Base-by-base conservation (phyloP, 1,140 invertebrate species). In the Zaprionus gabonicus region DNA sequence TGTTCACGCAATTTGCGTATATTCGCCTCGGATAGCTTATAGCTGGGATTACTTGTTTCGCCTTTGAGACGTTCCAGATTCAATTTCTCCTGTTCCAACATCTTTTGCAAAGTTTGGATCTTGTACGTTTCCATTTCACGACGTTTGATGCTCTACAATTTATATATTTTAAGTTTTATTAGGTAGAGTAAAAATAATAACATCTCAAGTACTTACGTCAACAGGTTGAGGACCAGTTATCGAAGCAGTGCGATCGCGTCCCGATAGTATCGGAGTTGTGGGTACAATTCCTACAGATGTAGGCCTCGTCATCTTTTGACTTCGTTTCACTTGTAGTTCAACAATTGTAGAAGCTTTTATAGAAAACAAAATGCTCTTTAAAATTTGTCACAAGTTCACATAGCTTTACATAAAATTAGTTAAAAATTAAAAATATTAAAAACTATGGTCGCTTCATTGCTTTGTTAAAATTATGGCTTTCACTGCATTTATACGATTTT, bases 201-300 rank as follows among this genome's bases (percentile, higher is more conserved):
- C 17, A 2, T 34, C 2, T 34, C 2, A 0, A 34, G 2, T 10
- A 55, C 84, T 95, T 94, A 98, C 97, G 94, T 98, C 96, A 82
- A 98, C 97, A 73, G 97, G 97, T 81, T 97, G 96, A 4, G 97
- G 97, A 15, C 95, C 97, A 15, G 97, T 98, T 76, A 98, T 98
- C 36, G 95, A 94, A 10, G 90, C 87, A 1, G 91, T 92, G 3
- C 91, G 86, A 87, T 92, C 91, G 5, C 92, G 71, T 51, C 84
- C 84, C 4, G 91, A 92, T n/a, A 92, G 73, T 34, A 93, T 71
- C 6, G 92, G 91, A 6, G 92, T 92, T 15, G 88, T 81, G 4
- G 91, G 87, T 36, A 91, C 85, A 53, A 92, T 79, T 23, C 82
- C 81, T 6, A 93, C 86, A 1, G 92, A 93, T 4, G 80, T 76